Conservation (phyloP, 2,113 vertebrate genomes). For the Grantiella picta region DNA sequence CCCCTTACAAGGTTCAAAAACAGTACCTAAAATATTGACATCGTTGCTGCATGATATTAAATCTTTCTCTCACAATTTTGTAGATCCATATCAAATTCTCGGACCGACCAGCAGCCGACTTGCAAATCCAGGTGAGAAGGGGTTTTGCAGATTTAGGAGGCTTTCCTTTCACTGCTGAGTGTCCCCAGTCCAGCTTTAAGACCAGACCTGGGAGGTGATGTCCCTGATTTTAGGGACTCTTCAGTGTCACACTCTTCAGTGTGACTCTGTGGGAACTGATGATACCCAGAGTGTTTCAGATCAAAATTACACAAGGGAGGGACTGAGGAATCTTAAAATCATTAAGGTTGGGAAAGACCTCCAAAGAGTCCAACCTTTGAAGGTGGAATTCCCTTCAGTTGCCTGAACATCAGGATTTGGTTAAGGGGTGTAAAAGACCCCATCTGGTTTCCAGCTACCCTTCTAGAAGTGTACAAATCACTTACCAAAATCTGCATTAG, state of each 20-base stretch:
- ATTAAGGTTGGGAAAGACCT: neutral
- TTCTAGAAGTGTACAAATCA: neutral
- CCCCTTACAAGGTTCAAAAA: neutral
- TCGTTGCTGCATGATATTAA: neutral
- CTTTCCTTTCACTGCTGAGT: neutral
- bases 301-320: neutral
- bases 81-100: conserved; percentile 97
- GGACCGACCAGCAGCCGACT: conserved; percentile 94
- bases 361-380: neutral
- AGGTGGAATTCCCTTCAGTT: neutral
- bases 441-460: neutral
- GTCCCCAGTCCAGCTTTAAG: neutral
- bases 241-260: neutral
- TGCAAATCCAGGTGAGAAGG: conserved; percentile 92
- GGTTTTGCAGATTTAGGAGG: neutral
- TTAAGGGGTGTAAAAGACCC: neutral
- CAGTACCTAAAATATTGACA: neutral
- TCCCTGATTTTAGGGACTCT: neutral
- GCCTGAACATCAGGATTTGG: neutral
- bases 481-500: rapidly evolving
- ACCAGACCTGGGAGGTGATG: neutral
- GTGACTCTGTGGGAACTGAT: neutral
- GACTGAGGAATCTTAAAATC: neutral
- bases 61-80: neutral
- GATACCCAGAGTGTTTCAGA: neutral